Conservation (phyloP, 2,888 invertebrate genomes). For the Calliopum simillimum region DNA sequence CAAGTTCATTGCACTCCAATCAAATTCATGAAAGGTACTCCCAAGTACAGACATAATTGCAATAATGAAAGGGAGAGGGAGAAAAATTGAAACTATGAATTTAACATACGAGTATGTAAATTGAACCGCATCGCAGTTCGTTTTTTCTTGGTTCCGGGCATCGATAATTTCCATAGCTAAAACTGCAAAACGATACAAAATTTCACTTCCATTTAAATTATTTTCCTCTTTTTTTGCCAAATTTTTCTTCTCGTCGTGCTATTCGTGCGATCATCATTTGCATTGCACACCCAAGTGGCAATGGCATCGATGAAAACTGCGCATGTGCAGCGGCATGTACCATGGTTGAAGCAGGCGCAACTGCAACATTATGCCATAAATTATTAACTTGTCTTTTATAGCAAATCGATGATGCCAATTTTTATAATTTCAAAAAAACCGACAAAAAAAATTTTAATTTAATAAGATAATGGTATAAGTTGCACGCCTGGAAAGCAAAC, state of each 20-base stretch:
- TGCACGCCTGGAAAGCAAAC: no score
- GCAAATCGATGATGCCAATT: constrained; percentile 10
- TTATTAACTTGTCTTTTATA: constrained; percentile 11
- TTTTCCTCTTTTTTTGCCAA: background rate
- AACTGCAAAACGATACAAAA: background rate
- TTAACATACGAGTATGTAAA: no score
- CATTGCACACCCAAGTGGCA: constrained; percentile 15
- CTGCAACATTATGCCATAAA: constrained; percentile 21
- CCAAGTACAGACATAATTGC: no score
- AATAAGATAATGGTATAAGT: no score
- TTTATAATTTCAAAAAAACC: no score
- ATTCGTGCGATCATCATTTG: constrained; percentile 9
- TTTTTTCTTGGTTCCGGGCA: background rate
- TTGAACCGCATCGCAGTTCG: no score
- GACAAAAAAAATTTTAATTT: no score
- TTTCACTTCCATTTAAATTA: constrained; percentile 4
- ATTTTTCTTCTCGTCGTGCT: background rate
- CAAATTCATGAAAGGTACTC: no score
- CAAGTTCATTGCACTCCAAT: no score
- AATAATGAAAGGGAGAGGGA: no score
- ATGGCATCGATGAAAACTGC: constrained; percentile 10
- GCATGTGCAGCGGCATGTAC: background rate
- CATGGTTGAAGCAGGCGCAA: background rate
- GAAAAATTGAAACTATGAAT: no score
- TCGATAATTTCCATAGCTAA: constrained; percentile 1